Evolutionary conservation across 2,888 invertebrate species (phyloP).

Genomic region (Heterodera filipjevi): DNA sequence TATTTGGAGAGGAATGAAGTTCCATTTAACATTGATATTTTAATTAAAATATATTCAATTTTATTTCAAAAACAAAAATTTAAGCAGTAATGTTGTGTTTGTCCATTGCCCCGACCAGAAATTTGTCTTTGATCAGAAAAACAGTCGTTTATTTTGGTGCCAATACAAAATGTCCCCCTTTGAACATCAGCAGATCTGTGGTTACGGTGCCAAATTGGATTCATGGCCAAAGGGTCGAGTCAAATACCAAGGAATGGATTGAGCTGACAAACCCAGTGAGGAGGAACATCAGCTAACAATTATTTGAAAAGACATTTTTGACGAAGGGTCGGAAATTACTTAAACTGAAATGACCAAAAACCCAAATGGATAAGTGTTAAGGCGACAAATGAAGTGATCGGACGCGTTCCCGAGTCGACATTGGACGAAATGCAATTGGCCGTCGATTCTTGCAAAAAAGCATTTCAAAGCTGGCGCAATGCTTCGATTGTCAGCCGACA

Average conservation of each 20-base stretch:
- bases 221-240: slow-evolving; percentile 88
- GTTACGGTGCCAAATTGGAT: slow-evolving; percentile 82
- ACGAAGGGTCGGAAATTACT: too few relatives aligned
- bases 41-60: too few relatives aligned
- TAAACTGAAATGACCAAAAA: too few relatives aligned
- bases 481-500: slow-evolving; percentile 89
- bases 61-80: too few relatives aligned
- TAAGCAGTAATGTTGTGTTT: too few relatives aligned
- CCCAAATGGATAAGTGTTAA: too few relatives aligned
- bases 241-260: slow-evolving; percentile 88
- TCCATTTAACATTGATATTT: too few relatives aligned
- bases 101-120: not conserved
- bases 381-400: slow-evolving; percentile 71
- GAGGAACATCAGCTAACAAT: too few relatives aligned
- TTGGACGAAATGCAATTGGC: slow-evolving; percentile 85
- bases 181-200: not conserved
- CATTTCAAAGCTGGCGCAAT: slow-evolving; percentile 82
- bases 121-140: not conserved
- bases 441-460: slow-evolving; percentile 81
- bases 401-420: slow-evolving; percentile 86
- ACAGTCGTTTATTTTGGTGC: not conserved
- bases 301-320: too few relatives aligned
- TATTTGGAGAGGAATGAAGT: not conserved
- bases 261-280: slow-evolving; percentile 86
- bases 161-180: not conserved